These are phyloP conservation scores for Drosophila mimica DNA, from an alignment of 2,888 invertebrate genomes.

Conservation along the genomic window DNA sequence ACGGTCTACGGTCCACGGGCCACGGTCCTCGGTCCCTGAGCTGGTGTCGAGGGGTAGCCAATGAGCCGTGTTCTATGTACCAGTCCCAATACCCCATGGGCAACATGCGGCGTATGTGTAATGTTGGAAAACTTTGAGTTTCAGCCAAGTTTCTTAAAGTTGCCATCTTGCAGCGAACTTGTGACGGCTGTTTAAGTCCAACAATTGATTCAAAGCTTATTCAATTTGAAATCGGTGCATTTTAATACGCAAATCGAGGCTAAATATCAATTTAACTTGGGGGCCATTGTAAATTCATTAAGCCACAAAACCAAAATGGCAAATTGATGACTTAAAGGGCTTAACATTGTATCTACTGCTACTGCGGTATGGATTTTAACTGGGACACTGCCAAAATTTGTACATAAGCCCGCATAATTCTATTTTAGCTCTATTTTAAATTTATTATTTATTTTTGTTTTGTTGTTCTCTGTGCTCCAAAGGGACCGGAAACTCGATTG, in stretches of 20 bases:
- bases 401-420: conserved; percentile 59
- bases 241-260: conserved; percentile 8
- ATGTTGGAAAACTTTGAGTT: conserved; percentile 4
- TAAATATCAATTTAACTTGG: conserved; percentile 35
- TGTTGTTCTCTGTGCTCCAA: neutral
- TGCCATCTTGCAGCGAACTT: neutral
- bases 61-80: neutral
- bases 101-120: neutral
- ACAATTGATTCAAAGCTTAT: no score
- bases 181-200: neutral
- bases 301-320: conserved; percentile 48
- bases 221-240: conserved; percentile 8
- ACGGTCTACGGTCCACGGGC: neutral
- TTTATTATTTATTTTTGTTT: conserved; percentile 11
- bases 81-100: conserved; percentile 1
- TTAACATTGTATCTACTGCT: neutral
- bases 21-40: neutral
- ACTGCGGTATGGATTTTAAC: conserved; percentile 43
- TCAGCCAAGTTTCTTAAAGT: neutral
- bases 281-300: conserved; percentile 66
- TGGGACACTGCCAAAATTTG: conserved; percentile 33
- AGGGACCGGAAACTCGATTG: conserved; percentile 4
- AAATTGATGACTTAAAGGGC: conserved; percentile 69
- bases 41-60: neutral
- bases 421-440: conserved; percentile 32